phyloP scores from a whole-genome alignment of 1,140 invertebrate species.

The Ceratosolen solmsi region DNA sequence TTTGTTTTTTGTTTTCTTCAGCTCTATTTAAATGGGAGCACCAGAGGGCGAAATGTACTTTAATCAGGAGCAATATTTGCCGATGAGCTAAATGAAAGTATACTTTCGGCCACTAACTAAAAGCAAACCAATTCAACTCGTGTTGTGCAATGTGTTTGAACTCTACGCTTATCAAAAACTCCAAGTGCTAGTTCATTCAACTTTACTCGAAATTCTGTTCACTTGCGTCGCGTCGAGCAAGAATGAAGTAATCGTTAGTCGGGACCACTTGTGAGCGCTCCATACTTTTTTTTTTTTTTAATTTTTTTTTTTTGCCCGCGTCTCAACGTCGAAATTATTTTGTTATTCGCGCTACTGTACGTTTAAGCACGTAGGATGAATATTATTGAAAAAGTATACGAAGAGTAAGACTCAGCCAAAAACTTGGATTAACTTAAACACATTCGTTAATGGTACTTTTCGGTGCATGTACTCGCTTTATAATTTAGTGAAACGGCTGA shows the following conservation, averaged over 20 bases:
- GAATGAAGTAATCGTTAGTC: too few species aligned
- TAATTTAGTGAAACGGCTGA: slow-evolving; percentile 24
- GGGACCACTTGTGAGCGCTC: too few species aligned
- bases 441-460: not conserved
- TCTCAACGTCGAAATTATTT: not conserved
- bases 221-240: too few species aligned
- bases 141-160: not conserved
- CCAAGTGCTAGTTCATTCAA: too few species aligned
- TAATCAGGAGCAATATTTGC: not conserved
- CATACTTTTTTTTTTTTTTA: too few species aligned
- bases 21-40: too few species aligned
- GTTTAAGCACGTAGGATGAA: too few species aligned
- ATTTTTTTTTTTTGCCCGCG: too few species aligned
- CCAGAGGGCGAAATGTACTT: too few species aligned
- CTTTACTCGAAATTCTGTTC: too few species aligned
- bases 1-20: not conserved
- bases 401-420: too few species aligned
- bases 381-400: not conserved
- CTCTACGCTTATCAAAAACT: not conserved
- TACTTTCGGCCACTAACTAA: not conserved
- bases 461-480: not conserved
- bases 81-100: not conserved
- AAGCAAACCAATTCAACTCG: not conserved
- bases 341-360: too few species aligned
- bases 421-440: not conserved